Conservation (phyloP, 2,888 invertebrate genomes). For the Lycaena phlaeas region DNA sequence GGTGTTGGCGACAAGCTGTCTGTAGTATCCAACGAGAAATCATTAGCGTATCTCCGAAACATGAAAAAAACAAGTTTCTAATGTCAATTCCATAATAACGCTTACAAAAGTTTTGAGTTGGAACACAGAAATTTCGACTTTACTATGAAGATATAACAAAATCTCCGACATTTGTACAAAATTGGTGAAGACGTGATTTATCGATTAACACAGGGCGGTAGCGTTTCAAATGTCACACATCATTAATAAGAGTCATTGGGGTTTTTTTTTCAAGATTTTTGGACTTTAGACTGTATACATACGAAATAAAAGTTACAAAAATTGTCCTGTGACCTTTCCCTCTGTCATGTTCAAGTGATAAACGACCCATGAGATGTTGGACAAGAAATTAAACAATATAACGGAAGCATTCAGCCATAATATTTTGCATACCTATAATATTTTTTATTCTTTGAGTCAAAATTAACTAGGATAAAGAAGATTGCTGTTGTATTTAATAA, state of each 20-base stretch:
- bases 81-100: slow-evolving; percentile 25
- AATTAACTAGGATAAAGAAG: too few relatives aligned
- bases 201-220: slow-evolving; percentile 41
- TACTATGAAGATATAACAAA: slow-evolving; percentile 11
- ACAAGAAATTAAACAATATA: too few relatives aligned
- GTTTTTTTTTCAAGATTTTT: slow-evolving; percentile 20
- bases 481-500: too few relatives aligned
- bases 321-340: too few relatives aligned
- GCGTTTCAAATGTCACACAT: slow-evolving; percentile 47
- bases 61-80: slow-evolving; percentile 21
- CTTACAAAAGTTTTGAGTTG: slow-evolving; percentile 1
- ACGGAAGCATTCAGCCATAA: too few relatives aligned
- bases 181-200: slow-evolving; percentile 32
- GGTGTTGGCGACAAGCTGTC: slow-evolving; percentile 51
- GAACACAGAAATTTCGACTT: slow-evolving; percentile 13
- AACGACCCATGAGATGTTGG: too few relatives aligned
- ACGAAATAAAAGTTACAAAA: too few relatives aligned
- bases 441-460: too few relatives aligned
- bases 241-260: slow-evolving; percentile 38
- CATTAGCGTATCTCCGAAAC: slow-evolving; percentile 17
- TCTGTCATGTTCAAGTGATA: too few relatives aligned
- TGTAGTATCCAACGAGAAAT: slow-evolving; percentile 23
- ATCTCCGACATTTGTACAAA: neutral
- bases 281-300: neutral
- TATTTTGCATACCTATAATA: too few relatives aligned